These are phyloP conservation scores for Pseudoips prasinana DNA, from an alignment of 2,888 invertebrate genomes.

Conservation along the genomic window DNA sequence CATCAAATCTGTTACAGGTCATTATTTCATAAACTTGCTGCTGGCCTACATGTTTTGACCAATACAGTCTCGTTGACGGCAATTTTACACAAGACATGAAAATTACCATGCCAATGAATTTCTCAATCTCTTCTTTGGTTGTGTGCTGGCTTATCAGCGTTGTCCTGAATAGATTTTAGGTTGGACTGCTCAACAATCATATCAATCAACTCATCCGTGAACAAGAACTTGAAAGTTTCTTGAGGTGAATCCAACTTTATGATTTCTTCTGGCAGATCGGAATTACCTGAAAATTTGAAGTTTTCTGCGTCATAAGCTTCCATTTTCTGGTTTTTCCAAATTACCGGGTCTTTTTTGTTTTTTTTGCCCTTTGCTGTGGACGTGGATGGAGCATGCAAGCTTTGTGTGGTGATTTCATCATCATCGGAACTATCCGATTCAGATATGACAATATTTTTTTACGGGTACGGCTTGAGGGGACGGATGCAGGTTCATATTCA, in stretches of 20 bases:
- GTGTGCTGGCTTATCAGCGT: constrained; percentile 20
- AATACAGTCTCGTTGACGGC: constrained; percentile 9
- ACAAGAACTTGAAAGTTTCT: constrained; percentile 11
- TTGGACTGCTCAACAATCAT: constrained; percentile 20
- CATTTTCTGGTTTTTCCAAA: constrained; percentile 4
- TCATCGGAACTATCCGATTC: constrained; percentile 4
- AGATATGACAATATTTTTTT: constrained; percentile 5
- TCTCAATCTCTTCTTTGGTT: constrained; percentile 9
- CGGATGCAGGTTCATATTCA: not conserved
- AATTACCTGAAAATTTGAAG: constrained; percentile 6
- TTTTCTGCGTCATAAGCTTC: constrained; percentile 6
- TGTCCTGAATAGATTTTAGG: constrained; percentile 19
- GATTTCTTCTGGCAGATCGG: constrained; percentile 6
- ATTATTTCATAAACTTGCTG: constrained; percentile 5
- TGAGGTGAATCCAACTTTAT: constrained; percentile 8
- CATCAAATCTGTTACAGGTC: constrained; percentile 7
- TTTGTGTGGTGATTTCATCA: not conserved
- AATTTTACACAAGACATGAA: constrained; percentile 19
- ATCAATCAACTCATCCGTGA: constrained; percentile 11
- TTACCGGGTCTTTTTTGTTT: constrained; percentile 3
- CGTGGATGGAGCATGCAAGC: not conserved
- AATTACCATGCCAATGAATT: constrained; percentile 19
- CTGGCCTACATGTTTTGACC: constrained; percentile 4
- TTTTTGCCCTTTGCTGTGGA: constrained; percentile 1
- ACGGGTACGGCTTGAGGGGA: not conserved